These are phyloP conservation scores for Pecten maximus DNA, from an alignment of 2,888 invertebrate species.

Conservation along the genomic window DNA sequence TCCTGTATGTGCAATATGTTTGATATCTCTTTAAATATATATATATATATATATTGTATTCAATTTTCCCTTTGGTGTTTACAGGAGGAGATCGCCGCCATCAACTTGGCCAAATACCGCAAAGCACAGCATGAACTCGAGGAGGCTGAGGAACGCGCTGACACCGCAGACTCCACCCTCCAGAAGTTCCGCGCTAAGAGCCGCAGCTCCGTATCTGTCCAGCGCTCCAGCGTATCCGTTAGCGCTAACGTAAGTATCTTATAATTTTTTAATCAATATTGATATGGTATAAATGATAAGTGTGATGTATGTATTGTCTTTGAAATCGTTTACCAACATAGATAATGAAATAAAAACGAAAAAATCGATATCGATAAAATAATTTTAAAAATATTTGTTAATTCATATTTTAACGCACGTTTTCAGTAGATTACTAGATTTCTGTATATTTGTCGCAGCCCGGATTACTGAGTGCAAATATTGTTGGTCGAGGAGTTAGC, in stretches of 20 bases:
- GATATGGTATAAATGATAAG: not conserved
- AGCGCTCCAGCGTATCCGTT: slow-evolving; percentile 64
- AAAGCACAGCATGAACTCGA: slow-evolving; percentile 84
- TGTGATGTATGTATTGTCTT: not conserved
- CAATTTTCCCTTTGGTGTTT: slow-evolving; percentile 32
- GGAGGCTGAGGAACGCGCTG: slow-evolving; percentile 84
- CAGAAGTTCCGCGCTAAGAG: slow-evolving; percentile 83
- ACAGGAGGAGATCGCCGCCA: slow-evolving; percentile 84
- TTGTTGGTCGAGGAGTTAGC: slow-evolving; percentile 11
- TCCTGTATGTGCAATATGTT: not conserved
- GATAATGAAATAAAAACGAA: not conserved
- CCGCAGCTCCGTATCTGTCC: slow-evolving; percentile 80
- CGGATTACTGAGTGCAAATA: not conserved
- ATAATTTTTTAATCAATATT: not conserved
- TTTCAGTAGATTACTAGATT: not conserved
- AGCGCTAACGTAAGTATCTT: slow-evolving; percentile 63
- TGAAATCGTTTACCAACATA: not conserved
- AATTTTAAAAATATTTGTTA: not conserved
- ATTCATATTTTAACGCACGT: not conserved
- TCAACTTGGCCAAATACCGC: slow-evolving; percentile 84
- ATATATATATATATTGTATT: not conserved
- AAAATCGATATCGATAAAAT: not conserved
- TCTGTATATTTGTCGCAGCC: slow-evolving; percentile 17
- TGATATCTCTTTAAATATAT: not conserved
- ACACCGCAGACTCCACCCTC: slow-evolving; percentile 83